Evolutionary conservation across 2,797 vertebrate species (phyloP), one percentile per base, ranked within the genome.

Genomic region (Parauchenoglanis punctatus): DNA sequence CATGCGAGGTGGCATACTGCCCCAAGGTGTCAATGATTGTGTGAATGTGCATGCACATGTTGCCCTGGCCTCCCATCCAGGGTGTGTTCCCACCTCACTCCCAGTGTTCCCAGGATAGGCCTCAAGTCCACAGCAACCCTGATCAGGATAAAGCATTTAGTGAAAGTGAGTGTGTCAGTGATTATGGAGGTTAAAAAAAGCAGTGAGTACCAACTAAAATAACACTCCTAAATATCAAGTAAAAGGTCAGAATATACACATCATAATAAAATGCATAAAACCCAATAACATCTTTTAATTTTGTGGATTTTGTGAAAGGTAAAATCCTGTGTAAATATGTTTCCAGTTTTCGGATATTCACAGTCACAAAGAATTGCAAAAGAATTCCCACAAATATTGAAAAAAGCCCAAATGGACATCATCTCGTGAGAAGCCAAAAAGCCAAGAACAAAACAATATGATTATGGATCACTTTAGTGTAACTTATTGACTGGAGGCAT

Each of bases 401-500:
- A 56, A 77, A 15, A 28, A 54, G n/a, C n/a, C 20, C 2, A 77
- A 77, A 77, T 31, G 49, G 13, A 56, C 75, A 84, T 89, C 7
- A 7, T 77, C 28, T 72, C 52, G 59, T 59, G 28, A 20, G 58
- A 82, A 65, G 28, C 20, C 59, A 54, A 52, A 86, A 54, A 56
- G 75, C 59, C 87, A 90, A 81, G 67, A 85, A 78, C 80, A 89
- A 76, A 85, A 81, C 49, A 35, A 63, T 85, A 18, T 63, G 63
- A 81, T 40, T 28, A 84, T 73, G 23, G 54, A 85, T 87, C 58
- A 72, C 1, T 15, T 85, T 56, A 77, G 15, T 31, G n/a, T 77
- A 56, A 78, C 75, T 56, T 15, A 25, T 59, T 63, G 58, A 84
- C 31, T 83, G 80, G 20, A 82, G 46, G 2, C 18, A 23, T 65